These are phyloP conservation scores for Actenoides hombroni DNA, from an alignment of 2,113 vertebrate genomes.

Conservation along the genomic window DNA sequence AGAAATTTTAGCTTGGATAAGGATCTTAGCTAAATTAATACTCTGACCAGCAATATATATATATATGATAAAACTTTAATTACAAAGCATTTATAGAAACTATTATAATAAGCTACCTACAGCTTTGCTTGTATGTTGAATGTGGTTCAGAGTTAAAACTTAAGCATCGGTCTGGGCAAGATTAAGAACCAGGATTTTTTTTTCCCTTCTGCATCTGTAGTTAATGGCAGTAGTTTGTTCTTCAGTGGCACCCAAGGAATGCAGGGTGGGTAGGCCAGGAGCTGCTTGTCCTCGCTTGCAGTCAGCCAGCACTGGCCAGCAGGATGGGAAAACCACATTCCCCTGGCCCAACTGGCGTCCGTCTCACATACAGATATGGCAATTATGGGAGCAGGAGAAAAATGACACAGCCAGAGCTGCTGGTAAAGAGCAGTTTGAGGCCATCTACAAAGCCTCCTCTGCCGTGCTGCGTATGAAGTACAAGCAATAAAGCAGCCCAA, in stretches of 20 bases:
- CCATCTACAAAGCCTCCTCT: not conserved
- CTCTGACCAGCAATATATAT: constrained; percentile 9
- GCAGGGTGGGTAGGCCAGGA: not conserved
- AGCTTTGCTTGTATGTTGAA: not conserved
- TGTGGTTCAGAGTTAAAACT: not conserved
- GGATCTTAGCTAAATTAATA: constrained; percentile 34
- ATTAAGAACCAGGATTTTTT: not conserved
- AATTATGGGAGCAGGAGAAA: not conserved
- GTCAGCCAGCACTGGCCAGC: not conserved
- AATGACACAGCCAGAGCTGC: rapidly evolving
- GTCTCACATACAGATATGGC: not conserved
- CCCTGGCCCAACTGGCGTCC: not conserved
- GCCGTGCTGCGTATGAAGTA: not conserved
- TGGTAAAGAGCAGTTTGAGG: not conserved
- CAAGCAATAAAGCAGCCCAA: not conserved
- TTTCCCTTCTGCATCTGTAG: not conserved
- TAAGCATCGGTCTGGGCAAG: not conserved
- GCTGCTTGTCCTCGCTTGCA: not conserved
- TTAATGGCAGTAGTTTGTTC: not conserved
- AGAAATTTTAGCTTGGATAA: constrained; percentile 22
- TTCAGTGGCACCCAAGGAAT: not conserved
- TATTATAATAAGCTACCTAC: not conserved
- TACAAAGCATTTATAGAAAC: constrained; percentile 42
- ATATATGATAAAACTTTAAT: constrained; percentile 49
- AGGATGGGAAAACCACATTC: not conserved